Conservation (phyloP, 2,113 vertebrate species). For the Trematomus loennbergii region DNA sequence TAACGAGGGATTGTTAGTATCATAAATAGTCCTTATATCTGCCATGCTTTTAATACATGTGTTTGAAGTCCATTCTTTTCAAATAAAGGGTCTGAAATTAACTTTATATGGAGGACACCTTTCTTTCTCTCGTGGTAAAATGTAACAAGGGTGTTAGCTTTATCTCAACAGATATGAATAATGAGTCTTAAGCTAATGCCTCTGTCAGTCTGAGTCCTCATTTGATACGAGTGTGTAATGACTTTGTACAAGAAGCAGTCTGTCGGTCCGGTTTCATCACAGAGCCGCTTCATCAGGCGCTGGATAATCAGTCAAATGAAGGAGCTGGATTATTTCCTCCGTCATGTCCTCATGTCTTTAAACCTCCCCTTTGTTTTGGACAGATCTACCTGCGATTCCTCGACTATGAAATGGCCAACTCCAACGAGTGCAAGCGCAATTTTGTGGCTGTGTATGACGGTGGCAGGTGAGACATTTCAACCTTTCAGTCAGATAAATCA, state of each 20-base stretch:
- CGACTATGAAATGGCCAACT: slow-evolving; percentile 99
- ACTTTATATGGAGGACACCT: neutral
- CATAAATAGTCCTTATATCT: slow-evolving; percentile 15
- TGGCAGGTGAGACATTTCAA: slow-evolving; percentile 80
- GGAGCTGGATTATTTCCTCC: slow-evolving; percentile 27
- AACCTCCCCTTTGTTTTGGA: slow-evolving; percentile 29
- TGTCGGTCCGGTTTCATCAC: slow-evolving; percentile 64
- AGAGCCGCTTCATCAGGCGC: slow-evolving; percentile 43
- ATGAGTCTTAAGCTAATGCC: slow-evolving; percentile 44
- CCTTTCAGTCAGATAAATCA: neutral
- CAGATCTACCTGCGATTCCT: slow-evolving; percentile 98
- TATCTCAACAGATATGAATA: slow-evolving; percentile 55
- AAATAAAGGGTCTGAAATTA: neutral
- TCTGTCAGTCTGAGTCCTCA: slow-evolving; percentile 39
- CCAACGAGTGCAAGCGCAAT: slow-evolving; percentile 98
- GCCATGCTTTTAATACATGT: slow-evolving; percentile 5
- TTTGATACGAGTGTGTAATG: slow-evolving; percentile 64
- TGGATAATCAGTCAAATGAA: slow-evolving; percentile 45
- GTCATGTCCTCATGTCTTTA: neutral
- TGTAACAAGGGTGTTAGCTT: slow-evolving; percentile 40
- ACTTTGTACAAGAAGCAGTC: slow-evolving; percentile 55
- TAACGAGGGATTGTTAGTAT: neutral
- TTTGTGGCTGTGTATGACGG: slow-evolving; percentile 99
- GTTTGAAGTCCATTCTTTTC: neutral
- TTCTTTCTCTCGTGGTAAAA: no score